These are phyloP conservation scores for Pogonophryne albipinna DNA, from an alignment of 2,797 vertebrate species.

Conservation along the genomic window DNA sequence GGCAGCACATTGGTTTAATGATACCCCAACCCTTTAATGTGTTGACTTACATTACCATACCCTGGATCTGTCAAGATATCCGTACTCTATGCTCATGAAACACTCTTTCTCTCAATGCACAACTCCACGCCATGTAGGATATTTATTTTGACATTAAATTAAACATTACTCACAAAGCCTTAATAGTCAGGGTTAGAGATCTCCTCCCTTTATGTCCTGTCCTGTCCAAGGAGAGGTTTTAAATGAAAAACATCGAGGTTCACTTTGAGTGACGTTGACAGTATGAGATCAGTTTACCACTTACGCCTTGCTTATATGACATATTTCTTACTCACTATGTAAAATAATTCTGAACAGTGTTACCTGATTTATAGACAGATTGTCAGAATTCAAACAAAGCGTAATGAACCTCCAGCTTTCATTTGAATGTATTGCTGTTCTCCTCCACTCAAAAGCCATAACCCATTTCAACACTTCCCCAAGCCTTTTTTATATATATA, in stretches of 20 bases:
- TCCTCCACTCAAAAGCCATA: constrained; percentile 6
- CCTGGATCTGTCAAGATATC: constrained; percentile 66
- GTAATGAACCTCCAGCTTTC: constrained; percentile 21
- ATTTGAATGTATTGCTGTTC: constrained; percentile 16
- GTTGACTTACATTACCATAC: constrained; percentile 63
- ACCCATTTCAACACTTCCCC: not conserved
- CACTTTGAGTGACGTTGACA: constrained; percentile 25
- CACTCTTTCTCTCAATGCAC: constrained; percentile 48
- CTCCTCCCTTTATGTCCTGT: constrained; percentile 11
- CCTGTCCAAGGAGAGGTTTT: constrained; percentile 11
- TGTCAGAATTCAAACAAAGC: constrained; percentile 42
- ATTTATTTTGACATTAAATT: constrained; percentile 67
- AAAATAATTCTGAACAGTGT: constrained; percentile 17
- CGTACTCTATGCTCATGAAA: constrained; percentile 72
- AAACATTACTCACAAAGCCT: constrained; percentile 68
- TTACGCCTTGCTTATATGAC: constrained; percentile 25
- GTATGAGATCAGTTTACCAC: constrained; percentile 12
- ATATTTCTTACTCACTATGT: constrained; percentile 12
- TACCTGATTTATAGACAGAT: constrained; percentile 27
- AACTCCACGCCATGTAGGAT: constrained; percentile 53
- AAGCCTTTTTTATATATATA: not conserved
- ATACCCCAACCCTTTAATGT: constrained; percentile 40
- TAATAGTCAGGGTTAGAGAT: constrained; percentile 38
- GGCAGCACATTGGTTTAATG: constrained; percentile 27
- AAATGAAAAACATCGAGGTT: constrained; percentile 13